Evolutionary conservation across 2,888 invertebrate genomes (phyloP).

Genomic region (Timandra comae): DNA sequence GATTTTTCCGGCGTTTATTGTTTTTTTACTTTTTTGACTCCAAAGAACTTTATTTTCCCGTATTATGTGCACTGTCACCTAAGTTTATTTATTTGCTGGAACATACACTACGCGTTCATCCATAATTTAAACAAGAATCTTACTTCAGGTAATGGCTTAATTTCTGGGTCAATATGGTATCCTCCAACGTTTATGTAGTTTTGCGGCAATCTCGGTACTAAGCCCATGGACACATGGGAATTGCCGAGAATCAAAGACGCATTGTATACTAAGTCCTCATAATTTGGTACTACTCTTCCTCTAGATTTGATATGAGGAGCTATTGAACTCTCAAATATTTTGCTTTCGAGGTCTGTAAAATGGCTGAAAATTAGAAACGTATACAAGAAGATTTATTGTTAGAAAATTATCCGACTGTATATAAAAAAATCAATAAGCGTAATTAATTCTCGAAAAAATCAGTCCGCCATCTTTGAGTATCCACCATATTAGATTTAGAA

Average conservation of each 20-base stretch:
- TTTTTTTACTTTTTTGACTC: no score
- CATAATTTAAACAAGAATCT: background rate
- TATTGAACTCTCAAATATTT: constrained; percentile 8
- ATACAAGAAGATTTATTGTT: no score
- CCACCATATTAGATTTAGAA: no score
- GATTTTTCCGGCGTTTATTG: no score
- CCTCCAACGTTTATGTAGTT: constrained; percentile 46
- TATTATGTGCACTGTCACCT: no score
- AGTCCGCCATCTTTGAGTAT: background rate
- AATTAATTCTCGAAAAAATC: background rate
- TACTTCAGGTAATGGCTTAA: constrained; percentile 43
- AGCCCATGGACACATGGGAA: constrained; percentile 41
- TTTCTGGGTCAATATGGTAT: constrained; percentile 41
- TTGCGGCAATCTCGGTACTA: constrained; percentile 35
- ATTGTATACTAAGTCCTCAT: constrained; percentile 35
- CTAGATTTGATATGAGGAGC: constrained; percentile 28
- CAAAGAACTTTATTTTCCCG: no score
- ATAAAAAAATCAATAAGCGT: no score
- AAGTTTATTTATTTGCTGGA: no score
- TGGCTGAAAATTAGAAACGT: no score
- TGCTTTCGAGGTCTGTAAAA: no score
- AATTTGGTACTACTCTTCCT: constrained; percentile 33
- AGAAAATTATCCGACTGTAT: no score
- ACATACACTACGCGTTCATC: no score
- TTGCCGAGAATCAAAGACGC: constrained; percentile 44